A percentile compares a stretch with the other conserved stretches of the same genome.
Evolutionary conservation across 37 sponge, comb jelly and placozoan genomes (phyloP).

Genomic region (Bolinopsis microptera): DNA sequence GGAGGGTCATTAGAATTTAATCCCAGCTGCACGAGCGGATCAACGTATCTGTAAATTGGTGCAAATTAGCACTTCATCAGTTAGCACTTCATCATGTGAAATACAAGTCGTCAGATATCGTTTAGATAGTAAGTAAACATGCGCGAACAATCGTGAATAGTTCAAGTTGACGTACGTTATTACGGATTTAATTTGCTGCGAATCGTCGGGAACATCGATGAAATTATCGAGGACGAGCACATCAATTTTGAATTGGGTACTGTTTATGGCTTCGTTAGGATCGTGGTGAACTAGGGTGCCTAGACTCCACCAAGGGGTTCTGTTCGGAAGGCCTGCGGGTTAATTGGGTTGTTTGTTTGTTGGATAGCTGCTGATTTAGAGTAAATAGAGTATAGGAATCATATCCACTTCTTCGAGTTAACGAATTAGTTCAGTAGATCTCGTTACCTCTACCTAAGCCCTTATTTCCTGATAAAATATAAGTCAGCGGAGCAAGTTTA

Average conservation of each 20-base stretch:
- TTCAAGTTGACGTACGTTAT: not conserved
- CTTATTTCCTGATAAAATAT: too few species aligned
- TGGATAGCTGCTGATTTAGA: too few species aligned
- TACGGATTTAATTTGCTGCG: not conserved
- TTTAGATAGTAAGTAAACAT: not conserved
- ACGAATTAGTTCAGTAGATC: too few species aligned
- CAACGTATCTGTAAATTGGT: not conserved
- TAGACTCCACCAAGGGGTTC: slow-evolving; percentile 27
- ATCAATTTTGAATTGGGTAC: not conserved
- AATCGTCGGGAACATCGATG: not conserved
- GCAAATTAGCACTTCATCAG: not conserved
- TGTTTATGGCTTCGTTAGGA: not conserved
- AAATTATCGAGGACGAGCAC: not conserved
- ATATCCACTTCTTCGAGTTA: too few species aligned
- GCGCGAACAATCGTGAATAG: too few species aligned
- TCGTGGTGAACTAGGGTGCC: not conserved
- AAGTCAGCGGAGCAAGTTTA: too few species aligned
- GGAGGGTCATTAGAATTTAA: not conserved
- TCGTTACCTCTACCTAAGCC: too few species aligned
- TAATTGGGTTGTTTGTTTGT: too few species aligned
- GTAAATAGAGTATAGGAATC: too few species aligned
- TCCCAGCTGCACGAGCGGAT: not conserved
- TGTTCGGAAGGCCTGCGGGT: not conserved
- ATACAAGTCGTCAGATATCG: not conserved
- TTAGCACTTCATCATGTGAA: too few species aligned